Evolutionary conservation across 2,113 vertebrate genomes (phyloP), one percentile per base, ranked within the genome.

Genomic region (Platichthys stellatus): DNA sequence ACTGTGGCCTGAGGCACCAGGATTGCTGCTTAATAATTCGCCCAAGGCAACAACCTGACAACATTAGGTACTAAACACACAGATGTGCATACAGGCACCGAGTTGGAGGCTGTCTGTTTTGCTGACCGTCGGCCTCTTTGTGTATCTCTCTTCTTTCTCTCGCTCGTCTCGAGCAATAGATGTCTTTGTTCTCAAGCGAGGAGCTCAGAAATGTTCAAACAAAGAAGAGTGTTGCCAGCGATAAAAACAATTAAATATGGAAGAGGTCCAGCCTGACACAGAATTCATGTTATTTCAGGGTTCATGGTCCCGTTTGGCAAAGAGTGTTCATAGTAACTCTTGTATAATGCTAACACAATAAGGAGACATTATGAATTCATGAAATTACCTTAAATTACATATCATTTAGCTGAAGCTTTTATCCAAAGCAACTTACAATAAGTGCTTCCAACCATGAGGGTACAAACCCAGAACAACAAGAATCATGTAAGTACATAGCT

Each of bases 11-110:
- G 75, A 78, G 92, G 92, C 92, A 49, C 70, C 72, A 74, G 83
- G 71, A 89, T 90, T 63, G 79, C 87, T 86, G 82, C 83, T 89
- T 93, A 92, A 92, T 91, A 91, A 90, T 80, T 80, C 20, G 88
- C 90, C 90, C 23, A 38, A 72, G 91, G 91, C 89, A 75, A 76
- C 81, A 83, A 89, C 69, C 88, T 92, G 88, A 89, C 88, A 88
- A 83, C 82, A 85, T 62, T 62, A 43, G 64, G 57, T 80, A 65
- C 79, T 70, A 77, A 86, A 88, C 86, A 86, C 74, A 82, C 64
- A 76, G 56, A 82, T 38, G 31, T 62, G 53, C 73, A 80, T 60
- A 85, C 12, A 51, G 64, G 72, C 26, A 72, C 72, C 76, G 21
- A 31, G 24, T 13, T 49, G 56, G 78, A 54, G 61, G 72, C 67